These are phyloP conservation scores for Papilio helenus DNA, from an alignment of 1,140 invertebrate genomes.

Conservation along the genomic window DNA sequence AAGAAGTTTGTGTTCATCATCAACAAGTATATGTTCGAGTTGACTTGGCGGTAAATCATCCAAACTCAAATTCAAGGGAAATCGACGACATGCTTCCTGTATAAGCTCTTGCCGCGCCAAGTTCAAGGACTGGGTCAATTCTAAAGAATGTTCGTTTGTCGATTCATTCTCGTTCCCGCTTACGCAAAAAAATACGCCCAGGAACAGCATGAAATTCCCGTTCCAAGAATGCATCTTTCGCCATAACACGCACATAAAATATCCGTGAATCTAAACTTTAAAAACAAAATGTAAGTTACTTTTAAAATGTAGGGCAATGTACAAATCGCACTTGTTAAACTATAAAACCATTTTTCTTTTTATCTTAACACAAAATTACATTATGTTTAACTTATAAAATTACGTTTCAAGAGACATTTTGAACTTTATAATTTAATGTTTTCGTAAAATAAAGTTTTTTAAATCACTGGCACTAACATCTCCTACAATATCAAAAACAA, in stretches of 20 bases:
- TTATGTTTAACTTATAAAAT: conserved; percentile 37
- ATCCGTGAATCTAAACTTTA: conserved; percentile 57
- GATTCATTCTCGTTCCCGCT: conserved; percentile 61
- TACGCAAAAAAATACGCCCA: conserved; percentile 61
- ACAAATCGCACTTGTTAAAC: background rate
- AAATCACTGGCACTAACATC: background rate
- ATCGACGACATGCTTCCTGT: conserved; percentile 86
- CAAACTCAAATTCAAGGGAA: conserved; percentile 65
- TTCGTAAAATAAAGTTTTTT: conserved; percentile 22
- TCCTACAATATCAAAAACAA: background rate
- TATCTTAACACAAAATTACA: conserved; percentile 8
- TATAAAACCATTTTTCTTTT: conserved; percentile 23
- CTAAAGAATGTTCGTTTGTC: conserved; percentile 78
- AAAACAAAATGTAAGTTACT: conserved; percentile 37
- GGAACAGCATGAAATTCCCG: conserved; percentile 59
- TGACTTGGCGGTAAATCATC: conserved; percentile 82
- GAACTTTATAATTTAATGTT: background rate
- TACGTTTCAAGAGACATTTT: conserved; percentile 30
- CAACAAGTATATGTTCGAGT: conserved; percentile 90
- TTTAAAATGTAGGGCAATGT: conserved; percentile 64
- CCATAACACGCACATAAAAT: conserved; percentile 69
- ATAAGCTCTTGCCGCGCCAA: conserved; percentile 87
- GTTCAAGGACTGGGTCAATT: conserved; percentile 85
- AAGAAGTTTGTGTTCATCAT: conserved; percentile 91
- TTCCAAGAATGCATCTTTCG: conserved; percentile 65